These are phyloP conservation scores for Noturus placidus DNA, from an alignment of 2,113 vertebrate species.

Conservation along the genomic window DNA sequence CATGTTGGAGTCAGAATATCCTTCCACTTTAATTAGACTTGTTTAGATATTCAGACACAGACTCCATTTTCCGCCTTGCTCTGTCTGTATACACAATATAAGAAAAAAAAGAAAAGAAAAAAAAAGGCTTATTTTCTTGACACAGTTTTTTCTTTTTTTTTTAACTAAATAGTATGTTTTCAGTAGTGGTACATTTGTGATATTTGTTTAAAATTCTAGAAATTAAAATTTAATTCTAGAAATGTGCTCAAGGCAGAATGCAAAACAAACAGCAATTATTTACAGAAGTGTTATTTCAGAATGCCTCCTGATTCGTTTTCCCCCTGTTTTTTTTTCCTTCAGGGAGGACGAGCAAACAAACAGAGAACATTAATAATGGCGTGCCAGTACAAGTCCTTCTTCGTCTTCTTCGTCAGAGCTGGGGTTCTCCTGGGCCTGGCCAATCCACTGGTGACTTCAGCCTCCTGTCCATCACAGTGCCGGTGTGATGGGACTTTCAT, in stretches of 20 bases:
- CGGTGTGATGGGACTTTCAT: constrained; percentile 97
- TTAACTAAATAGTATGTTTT: constrained; percentile 51
- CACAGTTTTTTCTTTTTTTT: constrained; percentile 42
- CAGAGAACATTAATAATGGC: constrained; percentile 86
- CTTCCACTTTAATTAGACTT: constrained; percentile 50
- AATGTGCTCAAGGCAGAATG: constrained; percentile 60
- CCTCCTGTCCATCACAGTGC: constrained; percentile 89
- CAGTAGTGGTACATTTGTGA: constrained; percentile 38
- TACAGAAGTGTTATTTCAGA: constrained; percentile 61
- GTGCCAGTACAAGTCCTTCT: constrained; percentile 86
- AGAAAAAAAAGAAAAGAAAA: background rate
- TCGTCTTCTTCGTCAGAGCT: constrained; percentile 88
- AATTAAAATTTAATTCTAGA: constrained; percentile 58
- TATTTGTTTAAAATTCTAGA: constrained; percentile 36
- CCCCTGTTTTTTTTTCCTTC: constrained; percentile 51
- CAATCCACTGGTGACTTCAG: constrained; percentile 81
- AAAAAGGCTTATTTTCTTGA: background rate
- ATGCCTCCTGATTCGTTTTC: constrained; percentile 65
- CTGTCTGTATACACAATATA: background rate
- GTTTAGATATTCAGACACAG: constrained; percentile 34
- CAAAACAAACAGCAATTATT: constrained; percentile 61
- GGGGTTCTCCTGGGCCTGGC: constrained; percentile 89
- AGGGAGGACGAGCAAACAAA: constrained; percentile 70
- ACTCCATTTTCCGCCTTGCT: background rate
- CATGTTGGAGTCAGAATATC: constrained; percentile 43